These are phyloP conservation scores for Chrosomus eos DNA, from an alignment of 2,797 vertebrate genomes.

Conservation along the genomic window DNA sequence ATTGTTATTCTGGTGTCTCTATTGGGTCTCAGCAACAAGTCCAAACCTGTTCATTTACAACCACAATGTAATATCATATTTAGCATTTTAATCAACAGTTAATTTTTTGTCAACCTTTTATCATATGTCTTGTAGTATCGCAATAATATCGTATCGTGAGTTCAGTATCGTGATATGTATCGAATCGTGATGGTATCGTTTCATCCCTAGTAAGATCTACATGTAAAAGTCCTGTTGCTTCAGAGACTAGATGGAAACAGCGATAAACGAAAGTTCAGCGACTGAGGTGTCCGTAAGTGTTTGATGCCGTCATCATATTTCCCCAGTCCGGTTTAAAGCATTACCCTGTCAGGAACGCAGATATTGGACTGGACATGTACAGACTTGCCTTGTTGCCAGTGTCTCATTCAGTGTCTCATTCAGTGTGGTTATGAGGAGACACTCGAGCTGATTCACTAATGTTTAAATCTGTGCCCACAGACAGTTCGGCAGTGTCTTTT, in stretches of 20 bases:
- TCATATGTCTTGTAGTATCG: no score
- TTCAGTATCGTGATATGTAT: no score
- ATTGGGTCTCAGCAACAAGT: no score
- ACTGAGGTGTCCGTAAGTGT: neutral
- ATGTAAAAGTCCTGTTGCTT: neutral
- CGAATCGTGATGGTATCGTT: no score
- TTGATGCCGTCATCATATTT: constrained; percentile 14
- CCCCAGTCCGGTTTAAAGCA: constrained; percentile 18
- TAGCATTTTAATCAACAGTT: no score
- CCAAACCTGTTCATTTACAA: no score
- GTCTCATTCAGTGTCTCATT: constrained; percentile 40
- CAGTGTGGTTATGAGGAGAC: constrained; percentile 32
- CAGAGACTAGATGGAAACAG: constrained; percentile 2
- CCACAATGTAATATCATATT: no score
- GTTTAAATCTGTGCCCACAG: neutral
- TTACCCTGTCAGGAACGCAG: constrained; percentile 20
- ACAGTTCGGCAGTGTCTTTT: neutral
- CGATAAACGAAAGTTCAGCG: constrained; percentile 27
- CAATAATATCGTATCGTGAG: no score
- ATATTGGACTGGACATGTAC: constrained; percentile 4
- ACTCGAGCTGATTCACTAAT: constrained; percentile 17
- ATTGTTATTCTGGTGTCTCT: no score
- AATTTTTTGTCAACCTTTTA: no score
- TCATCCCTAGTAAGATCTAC: no score
- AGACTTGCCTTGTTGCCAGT: constrained; percentile 22